Base-by-base conservation (phyloP, 2,888 invertebrate genomes). In the Drosophila sordidapex region DNA sequence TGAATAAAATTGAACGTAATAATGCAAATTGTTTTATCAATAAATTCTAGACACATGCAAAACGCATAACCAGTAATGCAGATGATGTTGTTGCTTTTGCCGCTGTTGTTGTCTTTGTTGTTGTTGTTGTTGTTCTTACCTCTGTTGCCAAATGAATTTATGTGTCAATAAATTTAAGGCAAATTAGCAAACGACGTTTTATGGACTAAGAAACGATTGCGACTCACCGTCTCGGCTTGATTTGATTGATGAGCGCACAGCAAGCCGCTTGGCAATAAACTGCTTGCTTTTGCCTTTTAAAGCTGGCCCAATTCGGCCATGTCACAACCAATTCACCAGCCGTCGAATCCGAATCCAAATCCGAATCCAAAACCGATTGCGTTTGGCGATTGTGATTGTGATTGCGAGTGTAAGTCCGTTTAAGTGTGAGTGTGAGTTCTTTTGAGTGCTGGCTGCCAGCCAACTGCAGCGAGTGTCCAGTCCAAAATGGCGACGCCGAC, bases 1-100 rank as follows among this genome's bases (percentile, higher is more conserved):
- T 70, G 66, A 69, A 73, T 79, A 74, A 79, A 87, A 82, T 84
- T 84, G 74, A 75, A 76, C 72, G 88, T 82, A 89, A 86, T 89
- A 87, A 87, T 87, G 90, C 86, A 85, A 87, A 89, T 87, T 85
- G 82, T 89, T 89, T 87, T 77, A 87, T 87, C 86, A 89, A 87
- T 87, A 87, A 87, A 87, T 89, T 89, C 85, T 84, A 85, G 73
- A 83, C 87, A 83, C 81, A 82, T 70, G 70, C 77, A 73, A 66
- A 73, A 65, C 58, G 61, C 70, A 63, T 63, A 66, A 51, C 63
- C 57, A 68, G 74, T 46, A 78, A 78, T 76, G 73, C 59, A 59
- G 66, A 54, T 62, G 49, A 27, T 69, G 31, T 29, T 69, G 46
- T n/a, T 53, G 38, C 21, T 46, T 58, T 57, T 38, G 46, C 2